phyloP scores from a whole-genome alignment of 1,140 invertebrate genomes.

The Acromyrmex heyeri region DNA sequence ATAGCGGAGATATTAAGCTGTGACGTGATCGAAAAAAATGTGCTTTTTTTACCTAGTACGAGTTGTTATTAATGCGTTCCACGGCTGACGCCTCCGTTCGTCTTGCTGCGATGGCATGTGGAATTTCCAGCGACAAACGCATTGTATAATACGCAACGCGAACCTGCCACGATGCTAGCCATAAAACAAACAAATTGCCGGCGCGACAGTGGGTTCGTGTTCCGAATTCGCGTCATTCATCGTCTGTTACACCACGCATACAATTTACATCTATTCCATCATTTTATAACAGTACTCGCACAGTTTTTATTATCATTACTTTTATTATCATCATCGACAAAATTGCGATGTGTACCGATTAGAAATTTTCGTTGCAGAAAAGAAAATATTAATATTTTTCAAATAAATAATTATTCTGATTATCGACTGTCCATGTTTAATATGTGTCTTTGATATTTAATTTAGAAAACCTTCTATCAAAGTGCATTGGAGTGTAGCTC shows the following conservation, averaged over 20 bases:
- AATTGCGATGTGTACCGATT: background rate
- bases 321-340: background rate
- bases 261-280: slow-evolving; percentile 14
- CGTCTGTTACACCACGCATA: slow-evolving; percentile 4
- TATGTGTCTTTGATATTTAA: background rate
- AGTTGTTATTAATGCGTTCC: slow-evolving; percentile 52
- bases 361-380: background rate
- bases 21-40: slow-evolving; percentile 52
- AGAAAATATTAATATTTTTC: slow-evolving; percentile 1
- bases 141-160: slow-evolving; percentile 51
- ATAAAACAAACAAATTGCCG: slow-evolving; percentile 56
- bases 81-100: slow-evolving; percentile 47
- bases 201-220: slow-evolving; percentile 25
- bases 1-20: slow-evolving; percentile 32
- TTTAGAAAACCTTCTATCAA: background rate
- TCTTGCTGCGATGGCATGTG: slow-evolving; percentile 36
- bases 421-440: background rate
- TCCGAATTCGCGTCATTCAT: slow-evolving; percentile 43
- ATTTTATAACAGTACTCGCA: background rate
- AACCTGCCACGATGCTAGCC: slow-evolving; percentile 16
- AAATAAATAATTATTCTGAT: background rate
- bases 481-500: background rate
- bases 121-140: slow-evolving; percentile 56
- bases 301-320: background rate
- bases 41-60: slow-evolving; percentile 12